Evolutionary conservation across 2,888 invertebrate species (phyloP).

Genomic region (Xanthorhoe designata): DNA sequence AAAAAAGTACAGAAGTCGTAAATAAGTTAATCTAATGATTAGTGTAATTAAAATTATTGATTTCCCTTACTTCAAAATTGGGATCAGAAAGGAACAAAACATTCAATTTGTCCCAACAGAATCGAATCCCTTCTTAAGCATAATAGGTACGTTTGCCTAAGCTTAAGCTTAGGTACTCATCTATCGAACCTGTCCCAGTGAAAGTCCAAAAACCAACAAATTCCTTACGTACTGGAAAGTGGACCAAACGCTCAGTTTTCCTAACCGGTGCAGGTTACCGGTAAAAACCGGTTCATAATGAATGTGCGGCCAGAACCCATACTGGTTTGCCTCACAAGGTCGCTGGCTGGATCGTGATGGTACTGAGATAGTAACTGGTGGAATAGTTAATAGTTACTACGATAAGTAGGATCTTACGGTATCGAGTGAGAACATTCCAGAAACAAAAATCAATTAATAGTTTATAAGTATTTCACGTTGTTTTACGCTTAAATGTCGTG

Average conservation of each 20-base stretch:
- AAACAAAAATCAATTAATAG: too few relatives aligned
- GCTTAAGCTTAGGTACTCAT: not conserved
- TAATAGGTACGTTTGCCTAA: too few relatives aligned
- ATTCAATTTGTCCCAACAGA: too few relatives aligned
- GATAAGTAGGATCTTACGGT: not conserved
- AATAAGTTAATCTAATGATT: too few relatives aligned
- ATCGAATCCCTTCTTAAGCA: too few relatives aligned
- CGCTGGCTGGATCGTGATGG: constrained; percentile 56
- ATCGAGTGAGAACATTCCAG: not conserved
- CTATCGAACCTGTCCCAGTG: not conserved
- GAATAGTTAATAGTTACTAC: constrained; percentile 16
- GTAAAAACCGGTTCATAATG: constrained; percentile 37
- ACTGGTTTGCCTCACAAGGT: constrained; percentile 64
- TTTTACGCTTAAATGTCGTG: too few relatives aligned
- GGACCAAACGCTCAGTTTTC: constrained; percentile 44
- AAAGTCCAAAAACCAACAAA: constrained; percentile 15
- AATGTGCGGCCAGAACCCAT: constrained; percentile 40
- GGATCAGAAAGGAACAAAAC: too few relatives aligned
- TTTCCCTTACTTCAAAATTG: too few relatives aligned
- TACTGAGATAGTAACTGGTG: constrained; percentile 24
- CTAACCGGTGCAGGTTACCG: constrained; percentile 37
- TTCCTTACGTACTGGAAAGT: constrained; percentile 32
- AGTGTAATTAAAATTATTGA: too few relatives aligned
- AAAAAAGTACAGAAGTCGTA: too few relatives aligned
- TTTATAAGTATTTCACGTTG: too few relatives aligned